Evolutionary conservation across 2,113 vertebrate species (phyloP).

Genomic region (Halcyon senegalensis): DNA sequence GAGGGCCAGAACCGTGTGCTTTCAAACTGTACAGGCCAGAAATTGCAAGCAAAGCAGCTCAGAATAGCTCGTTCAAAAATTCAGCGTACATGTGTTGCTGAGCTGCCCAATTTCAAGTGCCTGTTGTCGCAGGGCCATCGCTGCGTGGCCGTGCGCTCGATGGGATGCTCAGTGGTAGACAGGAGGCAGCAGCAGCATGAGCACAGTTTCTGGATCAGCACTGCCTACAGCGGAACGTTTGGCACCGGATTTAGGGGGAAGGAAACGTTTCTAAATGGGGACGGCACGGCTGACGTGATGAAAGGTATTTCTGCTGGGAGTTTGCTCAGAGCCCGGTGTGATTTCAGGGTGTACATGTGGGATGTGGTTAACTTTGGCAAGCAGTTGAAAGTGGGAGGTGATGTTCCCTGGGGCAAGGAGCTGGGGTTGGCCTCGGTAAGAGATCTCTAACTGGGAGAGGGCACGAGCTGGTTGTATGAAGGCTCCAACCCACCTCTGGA

Average conservation of each 20-base stretch:
- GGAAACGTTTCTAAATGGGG: constrained; percentile 21
- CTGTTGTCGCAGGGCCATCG: not conserved
- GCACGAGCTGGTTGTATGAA: not conserved
- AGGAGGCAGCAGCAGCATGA: constrained; percentile 25
- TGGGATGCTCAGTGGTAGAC: constrained; percentile 11
- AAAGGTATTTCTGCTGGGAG: constrained; percentile 29
- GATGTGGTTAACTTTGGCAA: not conserved
- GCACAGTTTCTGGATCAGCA: constrained; percentile 4
- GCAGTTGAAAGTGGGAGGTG: not conserved
- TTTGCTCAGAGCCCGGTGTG: not conserved
- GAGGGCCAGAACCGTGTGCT: constrained; percentile 61
- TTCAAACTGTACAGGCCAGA: constrained; percentile 50
- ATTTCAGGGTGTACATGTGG: not conserved
- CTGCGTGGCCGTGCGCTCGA: not conserved
- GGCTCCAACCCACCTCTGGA: constrained; percentile 7
- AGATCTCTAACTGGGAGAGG: not conserved
- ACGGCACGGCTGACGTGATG: not conserved
- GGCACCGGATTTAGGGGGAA: constrained; percentile 21
- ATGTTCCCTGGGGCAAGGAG: not conserved
- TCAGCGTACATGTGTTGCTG: constrained; percentile 42
- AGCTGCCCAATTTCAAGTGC: constrained; percentile 39
- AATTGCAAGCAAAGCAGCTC: constrained; percentile 68
- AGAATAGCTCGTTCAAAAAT: constrained; percentile 53
- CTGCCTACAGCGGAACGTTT: not conserved
- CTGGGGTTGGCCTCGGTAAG: constrained; percentile 33